phyloP scores from a whole-genome alignment of 2,113 vertebrate species.

The Synodontis membranacea region DNA sequence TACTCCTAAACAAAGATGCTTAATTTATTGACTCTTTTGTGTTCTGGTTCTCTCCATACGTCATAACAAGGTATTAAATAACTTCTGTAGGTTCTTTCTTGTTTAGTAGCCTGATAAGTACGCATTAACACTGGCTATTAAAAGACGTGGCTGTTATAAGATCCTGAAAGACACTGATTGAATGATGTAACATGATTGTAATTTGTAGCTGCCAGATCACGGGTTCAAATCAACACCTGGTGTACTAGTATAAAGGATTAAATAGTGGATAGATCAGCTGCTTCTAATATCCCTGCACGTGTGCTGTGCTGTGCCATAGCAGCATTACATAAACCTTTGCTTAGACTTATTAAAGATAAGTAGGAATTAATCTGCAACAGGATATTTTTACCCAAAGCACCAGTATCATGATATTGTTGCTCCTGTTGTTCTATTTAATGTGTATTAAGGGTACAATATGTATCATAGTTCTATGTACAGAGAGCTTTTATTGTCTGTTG shows the following conservation, averaged over 20 bases:
- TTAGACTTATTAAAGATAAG: neutral
- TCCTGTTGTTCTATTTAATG: neutral
- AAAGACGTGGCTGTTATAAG: neutral
- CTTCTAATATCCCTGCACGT: conserved; percentile 9
- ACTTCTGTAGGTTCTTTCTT: neutral
- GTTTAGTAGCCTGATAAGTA: neutral
- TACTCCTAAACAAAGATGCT: neutral
- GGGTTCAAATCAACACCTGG: conserved; percentile 16
- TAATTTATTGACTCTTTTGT: conserved; percentile 1
- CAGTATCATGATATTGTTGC: neutral
- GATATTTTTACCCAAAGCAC: neutral
- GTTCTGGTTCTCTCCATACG: neutral
- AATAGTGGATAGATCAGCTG: conserved; percentile 17
- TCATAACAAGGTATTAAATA: neutral
- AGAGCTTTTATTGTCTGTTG: neutral
- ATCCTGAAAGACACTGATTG: neutral
- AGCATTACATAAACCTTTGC: neutral
- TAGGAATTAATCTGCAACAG: neutral
- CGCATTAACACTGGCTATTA: neutral
- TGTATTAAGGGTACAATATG: neutral
- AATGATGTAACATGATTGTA: conserved; percentile 1
- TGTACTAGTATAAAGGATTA: neutral
- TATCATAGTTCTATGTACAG: neutral
- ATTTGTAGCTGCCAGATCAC: neutral
- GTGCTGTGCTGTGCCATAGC: neutral